Evolutionary conservation across 2,797 vertebrate species (phyloP).

Genomic region (Novumbra hubbsi): DNA sequence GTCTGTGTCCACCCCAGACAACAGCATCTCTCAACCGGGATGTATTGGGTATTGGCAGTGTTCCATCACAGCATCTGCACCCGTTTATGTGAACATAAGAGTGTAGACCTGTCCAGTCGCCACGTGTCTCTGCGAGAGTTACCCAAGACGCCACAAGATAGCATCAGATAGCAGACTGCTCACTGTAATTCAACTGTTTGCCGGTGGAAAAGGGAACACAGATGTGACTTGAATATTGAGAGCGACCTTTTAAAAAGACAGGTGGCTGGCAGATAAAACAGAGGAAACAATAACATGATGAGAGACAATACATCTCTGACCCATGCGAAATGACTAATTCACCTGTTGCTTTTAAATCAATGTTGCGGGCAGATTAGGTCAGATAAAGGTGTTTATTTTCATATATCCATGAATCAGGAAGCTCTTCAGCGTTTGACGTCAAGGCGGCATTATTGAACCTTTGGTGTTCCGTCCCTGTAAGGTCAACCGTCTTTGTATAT

Average conservation of each 20-base stretch:
- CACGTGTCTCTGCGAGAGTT: slow-evolving; percentile 12
- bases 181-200: slow-evolving; percentile 27
- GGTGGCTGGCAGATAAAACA: slow-evolving; percentile 9
- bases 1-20: slow-evolving; percentile 41
- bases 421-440: slow-evolving; percentile 45
- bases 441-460: not conserved
- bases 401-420: slow-evolving; percentile 41
- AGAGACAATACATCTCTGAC: slow-evolving; percentile 13
- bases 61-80: slow-evolving; percentile 58
- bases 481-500: not conserved
- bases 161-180: slow-evolving; percentile 20
- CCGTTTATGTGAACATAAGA: slow-evolving; percentile 55
- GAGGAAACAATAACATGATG: slow-evolving; percentile 16
- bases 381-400: slow-evolving; percentile 47
- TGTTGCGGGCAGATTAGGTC: slow-evolving; percentile 21
- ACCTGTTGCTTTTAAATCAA: slow-evolving; percentile 53
- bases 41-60: slow-evolving; percentile 68
- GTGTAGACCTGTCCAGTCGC: slow-evolving; percentile 28
- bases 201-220: not conserved
- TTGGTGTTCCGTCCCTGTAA: not conserved
- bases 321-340: slow-evolving; percentile 19
- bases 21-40: slow-evolving; percentile 37
- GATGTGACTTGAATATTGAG: slow-evolving; percentile 29
- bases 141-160: slow-evolving; percentile 9
- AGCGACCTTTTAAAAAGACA: slow-evolving; percentile 11